Base-by-base conservation (phyloP, 2,113 vertebrate genomes). In the Zosterops lateralis region DNA sequence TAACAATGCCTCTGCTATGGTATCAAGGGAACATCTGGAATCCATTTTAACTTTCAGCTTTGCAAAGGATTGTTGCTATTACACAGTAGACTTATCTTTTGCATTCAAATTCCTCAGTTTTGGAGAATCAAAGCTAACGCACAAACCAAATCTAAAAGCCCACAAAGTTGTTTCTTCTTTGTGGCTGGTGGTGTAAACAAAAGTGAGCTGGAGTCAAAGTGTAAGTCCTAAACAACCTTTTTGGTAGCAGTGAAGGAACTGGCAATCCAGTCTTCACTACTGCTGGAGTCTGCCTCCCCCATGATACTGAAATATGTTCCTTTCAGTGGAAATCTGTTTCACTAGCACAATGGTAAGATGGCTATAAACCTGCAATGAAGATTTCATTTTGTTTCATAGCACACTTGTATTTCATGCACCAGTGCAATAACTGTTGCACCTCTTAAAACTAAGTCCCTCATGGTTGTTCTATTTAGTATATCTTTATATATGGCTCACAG, bases 401-500 rank as follows among this genome's bases (percentile, higher is more conserved):
- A 94, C 67, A 88, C 82, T 94, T 94, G 92, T 92, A 94, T 96
- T 91, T 95, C 80, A 93, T 86, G 95, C 91, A 94, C 89, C 95
- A 97, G 94, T 92, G 97, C 91, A 97, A 94, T 79, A 93, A 95
- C 93, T 95, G 95, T 95, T 94, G 96, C 94, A 94, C 95, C 92
- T 98, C 97, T 96, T 97, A 93, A 90, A 95, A 95, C 90, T 91
- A 96, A 95, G 94, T 96, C 95, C 84, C 94, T 97, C 93, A 73
- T 89, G 94, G 84, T 95, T 93, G 64, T 92, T 96, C 72, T 70
- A 14, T 96, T 97, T 96, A 95, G 91, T 96, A 92, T 80, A 96
- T 93, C 95, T 97, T 96, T 97, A 95, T 96, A 92, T 90, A 97
- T 96, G 97, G 97, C 97, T 98, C 97, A 98, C 97, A 98, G 98